phyloP scores from a whole-genome alignment of 2,888 invertebrate species.

The Pseudococcus viburni region DNA sequence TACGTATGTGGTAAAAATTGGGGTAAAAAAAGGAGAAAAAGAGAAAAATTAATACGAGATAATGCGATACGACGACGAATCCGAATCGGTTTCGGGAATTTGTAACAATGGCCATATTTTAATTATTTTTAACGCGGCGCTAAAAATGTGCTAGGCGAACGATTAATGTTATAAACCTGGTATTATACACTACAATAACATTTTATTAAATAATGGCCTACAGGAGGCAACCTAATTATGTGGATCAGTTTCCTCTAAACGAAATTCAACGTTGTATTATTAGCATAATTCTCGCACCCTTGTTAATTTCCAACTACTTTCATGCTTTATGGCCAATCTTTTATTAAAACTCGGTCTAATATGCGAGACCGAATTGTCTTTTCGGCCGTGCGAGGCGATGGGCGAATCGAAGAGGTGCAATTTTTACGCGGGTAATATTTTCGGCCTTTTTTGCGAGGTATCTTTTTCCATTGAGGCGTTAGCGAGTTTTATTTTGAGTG shows the following conservation, averaged over 20 bases:
- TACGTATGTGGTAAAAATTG: background rate
- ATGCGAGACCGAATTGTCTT: slow-evolving; percentile 38
- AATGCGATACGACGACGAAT: background rate
- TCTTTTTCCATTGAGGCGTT: too few species aligned
- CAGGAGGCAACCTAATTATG: slow-evolving; percentile 64
- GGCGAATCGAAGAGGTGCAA: background rate
- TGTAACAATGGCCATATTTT: slow-evolving; percentile 34
- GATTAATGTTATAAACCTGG: slow-evolving; percentile 30
- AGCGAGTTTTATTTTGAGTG: too few species aligned
- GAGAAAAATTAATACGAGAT: background rate
- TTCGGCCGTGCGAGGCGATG: background rate
- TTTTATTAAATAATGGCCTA: slow-evolving; percentile 65
- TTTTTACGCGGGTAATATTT: background rate
- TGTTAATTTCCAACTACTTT: slow-evolving; percentile 62
- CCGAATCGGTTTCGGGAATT: background rate
- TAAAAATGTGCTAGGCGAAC: slow-evolving; percentile 10
- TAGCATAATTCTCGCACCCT: slow-evolving; percentile 64
- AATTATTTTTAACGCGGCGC: slow-evolving; percentile 32
- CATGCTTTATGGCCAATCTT: slow-evolving; percentile 52
- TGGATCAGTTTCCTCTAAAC: slow-evolving; percentile 64
- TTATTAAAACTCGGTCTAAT: slow-evolving; percentile 58
- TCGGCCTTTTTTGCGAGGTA: background rate
- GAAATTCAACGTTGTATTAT: slow-evolving; percentile 62
- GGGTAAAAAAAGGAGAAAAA: background rate
- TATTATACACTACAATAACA: slow-evolving; percentile 55